Conservation (phyloP, 30 jellyfish, hydroid and myxozoan genomes). For the Cassiopea andromeda region DNA sequence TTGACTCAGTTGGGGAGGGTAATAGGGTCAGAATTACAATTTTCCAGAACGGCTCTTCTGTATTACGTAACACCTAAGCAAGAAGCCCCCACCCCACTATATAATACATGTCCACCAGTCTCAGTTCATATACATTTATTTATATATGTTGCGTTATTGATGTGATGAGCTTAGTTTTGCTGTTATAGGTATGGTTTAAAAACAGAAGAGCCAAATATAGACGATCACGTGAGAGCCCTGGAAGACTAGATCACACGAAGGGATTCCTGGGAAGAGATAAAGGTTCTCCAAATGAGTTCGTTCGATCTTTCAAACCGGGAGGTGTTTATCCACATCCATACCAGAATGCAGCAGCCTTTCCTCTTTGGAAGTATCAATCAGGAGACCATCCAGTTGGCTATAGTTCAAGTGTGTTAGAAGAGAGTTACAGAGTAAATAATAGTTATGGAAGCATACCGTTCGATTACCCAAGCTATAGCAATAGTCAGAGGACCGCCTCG, state of each 20-base stretch:
- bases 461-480: conserved; percentile 87
- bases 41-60: too few species aligned
- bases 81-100: too few species aligned
- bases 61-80: too few species aligned
- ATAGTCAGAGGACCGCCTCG: conserved; percentile 86
- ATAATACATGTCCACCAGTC: too few species aligned
- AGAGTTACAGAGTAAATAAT: conserved; percentile 83
- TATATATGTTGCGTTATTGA: too few species aligned
- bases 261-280: conserved; percentile 92
- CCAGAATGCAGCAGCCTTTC: conserved; percentile 81
- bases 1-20: too few species aligned
- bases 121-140: too few species aligned
- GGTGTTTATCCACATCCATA: conserved; percentile 89
- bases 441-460: conserved; percentile 86
- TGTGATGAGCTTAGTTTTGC: too few species aligned
- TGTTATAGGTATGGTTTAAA: conserved; percentile 95
- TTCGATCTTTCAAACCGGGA: conserved; percentile 91
- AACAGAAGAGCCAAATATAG: conserved; percentile 97
- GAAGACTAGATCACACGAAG: conserved; percentile 88
- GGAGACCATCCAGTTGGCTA: conserved; percentile 79
- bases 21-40: too few species aligned
- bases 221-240: conserved; percentile 99
- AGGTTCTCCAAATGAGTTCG: conserved; percentile 90
- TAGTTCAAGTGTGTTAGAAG: conserved; percentile 79
- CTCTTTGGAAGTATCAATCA: conserved; percentile 95